Evolutionary conservation across 2,888 invertebrate genomes (phyloP).

Genomic region (Octodonta nipae): DNA sequence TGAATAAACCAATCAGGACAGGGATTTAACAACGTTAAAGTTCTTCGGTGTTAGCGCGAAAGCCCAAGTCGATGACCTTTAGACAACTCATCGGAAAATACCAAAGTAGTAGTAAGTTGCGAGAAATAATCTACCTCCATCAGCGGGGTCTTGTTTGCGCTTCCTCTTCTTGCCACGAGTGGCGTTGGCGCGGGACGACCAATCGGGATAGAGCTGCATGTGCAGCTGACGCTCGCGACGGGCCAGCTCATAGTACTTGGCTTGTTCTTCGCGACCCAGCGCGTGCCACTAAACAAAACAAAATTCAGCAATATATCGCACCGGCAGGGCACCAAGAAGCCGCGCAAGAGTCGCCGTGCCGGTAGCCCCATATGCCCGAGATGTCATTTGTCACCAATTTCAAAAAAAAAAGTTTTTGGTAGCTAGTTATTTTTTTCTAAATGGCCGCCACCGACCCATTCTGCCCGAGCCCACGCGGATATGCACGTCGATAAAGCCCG

Average conservation of each 20-base stretch:
- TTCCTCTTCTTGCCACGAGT: constrained; percentile 99
- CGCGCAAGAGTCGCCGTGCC: constrained; percentile 23
- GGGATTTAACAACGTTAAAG: too few relatives aligned
- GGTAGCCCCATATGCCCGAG: constrained; percentile 16
- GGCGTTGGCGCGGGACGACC: constrained; percentile 99
- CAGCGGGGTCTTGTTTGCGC: constrained; percentile 94
- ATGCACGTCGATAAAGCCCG: constrained; percentile 19
- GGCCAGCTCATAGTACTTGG: constrained; percentile 99
- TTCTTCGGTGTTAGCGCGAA: too few relatives aligned
- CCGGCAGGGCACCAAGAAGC: constrained; percentile 41
- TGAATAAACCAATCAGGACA: too few relatives aligned
- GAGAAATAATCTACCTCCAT: constrained; percentile 72
- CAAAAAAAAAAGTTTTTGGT: constrained; percentile 6
- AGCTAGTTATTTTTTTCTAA: not conserved
- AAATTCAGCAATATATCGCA: constrained; percentile 26
- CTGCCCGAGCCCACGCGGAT: constrained; percentile 21
- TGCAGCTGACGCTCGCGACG: constrained; percentile 98
- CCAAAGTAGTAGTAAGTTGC: constrained; percentile 18
- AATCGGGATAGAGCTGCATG: constrained; percentile 98
- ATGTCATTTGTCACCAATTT: too few relatives aligned
- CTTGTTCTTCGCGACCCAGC: constrained; percentile 98
- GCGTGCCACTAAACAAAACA: constrained; percentile 86
- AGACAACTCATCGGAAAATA: too few relatives aligned
- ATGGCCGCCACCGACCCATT: constrained; percentile 26
- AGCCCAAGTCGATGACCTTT: too few relatives aligned